These are phyloP conservation scores for Xenotilapia leptura DNA, from an alignment of 2,113 vertebrate genomes.

Conservation along the genomic window DNA sequence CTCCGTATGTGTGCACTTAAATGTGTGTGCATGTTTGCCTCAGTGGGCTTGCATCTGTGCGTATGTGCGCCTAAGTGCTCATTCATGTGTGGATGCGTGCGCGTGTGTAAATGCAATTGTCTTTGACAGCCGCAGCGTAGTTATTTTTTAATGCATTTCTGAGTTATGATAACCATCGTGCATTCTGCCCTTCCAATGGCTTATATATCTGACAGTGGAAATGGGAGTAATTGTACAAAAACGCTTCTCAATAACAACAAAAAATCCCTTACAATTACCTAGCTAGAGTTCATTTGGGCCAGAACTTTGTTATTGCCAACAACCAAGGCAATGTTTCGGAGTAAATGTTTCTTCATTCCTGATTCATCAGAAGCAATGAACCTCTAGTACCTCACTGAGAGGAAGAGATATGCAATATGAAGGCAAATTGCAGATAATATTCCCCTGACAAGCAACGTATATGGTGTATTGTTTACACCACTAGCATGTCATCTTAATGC, in stretches of 20 bases:
- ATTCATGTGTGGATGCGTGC: constrained; percentile 33
- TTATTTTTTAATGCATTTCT: constrained; percentile 66
- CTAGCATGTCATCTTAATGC: constrained; percentile 28
- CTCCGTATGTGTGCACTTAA: constrained; percentile 25
- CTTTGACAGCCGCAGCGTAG: constrained; percentile 57
- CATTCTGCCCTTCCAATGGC: constrained; percentile 41
- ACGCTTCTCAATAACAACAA: constrained; percentile 53
- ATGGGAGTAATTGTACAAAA: constrained; percentile 62
- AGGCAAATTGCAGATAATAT: constrained; percentile 42
- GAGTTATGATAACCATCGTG: constrained; percentile 59
- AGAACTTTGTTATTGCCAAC: constrained; percentile 47
- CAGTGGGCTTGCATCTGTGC: constrained; percentile 22
- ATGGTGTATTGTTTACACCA: constrained; percentile 17
- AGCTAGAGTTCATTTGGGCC: constrained; percentile 52
- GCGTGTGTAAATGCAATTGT: constrained; percentile 47
- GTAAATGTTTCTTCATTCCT: constrained; percentile 30
- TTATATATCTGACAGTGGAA: constrained; percentile 61
- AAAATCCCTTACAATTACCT: constrained; percentile 49
- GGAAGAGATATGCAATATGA: constrained; percentile 29
- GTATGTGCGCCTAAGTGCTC: constrained; percentile 5
- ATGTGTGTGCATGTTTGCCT: constrained; percentile 15
- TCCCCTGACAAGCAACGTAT: constrained; percentile 8
- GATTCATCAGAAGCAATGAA: constrained; percentile 41
- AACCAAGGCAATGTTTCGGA: constrained; percentile 31
- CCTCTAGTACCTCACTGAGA: constrained; percentile 16